Percentiles rank a stretch among this genome's conserved stretches.
Evolutionary conservation across 2,888 invertebrate genomes (phyloP).

Genomic region (Rotaria macrura): DNA sequence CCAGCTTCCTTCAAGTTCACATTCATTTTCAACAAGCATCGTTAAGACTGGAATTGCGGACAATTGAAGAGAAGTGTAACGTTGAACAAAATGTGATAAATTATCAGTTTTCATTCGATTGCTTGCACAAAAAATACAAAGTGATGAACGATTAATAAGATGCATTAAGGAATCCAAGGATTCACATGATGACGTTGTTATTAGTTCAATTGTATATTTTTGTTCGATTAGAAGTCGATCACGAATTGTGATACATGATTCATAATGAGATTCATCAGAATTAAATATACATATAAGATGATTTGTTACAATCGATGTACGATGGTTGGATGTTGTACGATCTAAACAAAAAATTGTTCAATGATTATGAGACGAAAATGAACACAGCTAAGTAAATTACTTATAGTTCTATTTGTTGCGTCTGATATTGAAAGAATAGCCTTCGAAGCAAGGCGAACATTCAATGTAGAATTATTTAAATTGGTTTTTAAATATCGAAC

Average conservation of each 20-base stretch:
- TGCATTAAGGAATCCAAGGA: background rate
- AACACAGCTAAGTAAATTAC: background rate
- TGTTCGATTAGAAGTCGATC: background rate
- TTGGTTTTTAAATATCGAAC: background rate
- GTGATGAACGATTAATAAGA: background rate
- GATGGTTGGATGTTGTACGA: background rate
- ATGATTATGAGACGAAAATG: too few relatives aligned
- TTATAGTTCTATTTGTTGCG: background rate
- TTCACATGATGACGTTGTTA: background rate
- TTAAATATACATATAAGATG: background rate
- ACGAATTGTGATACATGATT: background rate
- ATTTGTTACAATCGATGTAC: background rate
- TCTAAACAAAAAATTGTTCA: background rate
- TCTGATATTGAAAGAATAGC: background rate
- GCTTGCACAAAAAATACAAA: background rate
- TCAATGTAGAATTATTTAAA: background rate
- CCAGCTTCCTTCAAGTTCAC: background rate
- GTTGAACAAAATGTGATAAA: background rate
- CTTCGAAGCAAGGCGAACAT: background rate
- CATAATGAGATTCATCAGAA: background rate
- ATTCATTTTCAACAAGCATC: background rate
- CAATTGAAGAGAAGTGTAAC: background rate
- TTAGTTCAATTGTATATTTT: background rate
- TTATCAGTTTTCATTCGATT: background rate
- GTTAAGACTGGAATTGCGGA: background rate